Conservation (phyloP, 1,140 invertebrate species). For the Hestina assimilis region DNA sequence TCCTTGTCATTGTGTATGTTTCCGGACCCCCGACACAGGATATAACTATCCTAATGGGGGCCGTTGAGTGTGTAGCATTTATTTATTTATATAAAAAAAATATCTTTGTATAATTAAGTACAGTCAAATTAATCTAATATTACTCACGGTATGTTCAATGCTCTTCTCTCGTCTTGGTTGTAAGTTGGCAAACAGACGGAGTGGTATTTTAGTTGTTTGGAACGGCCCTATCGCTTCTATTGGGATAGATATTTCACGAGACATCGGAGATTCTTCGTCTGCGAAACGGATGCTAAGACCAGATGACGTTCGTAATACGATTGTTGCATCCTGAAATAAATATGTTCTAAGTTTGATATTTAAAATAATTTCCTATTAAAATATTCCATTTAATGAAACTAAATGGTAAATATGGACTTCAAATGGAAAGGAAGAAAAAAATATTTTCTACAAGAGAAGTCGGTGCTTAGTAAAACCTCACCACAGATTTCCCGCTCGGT, state of each 20-base stretch:
- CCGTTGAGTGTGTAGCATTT: too few species aligned
- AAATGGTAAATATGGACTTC: too few species aligned
- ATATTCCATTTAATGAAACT: too few species aligned
- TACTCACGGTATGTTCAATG: slow-evolving; percentile 85
- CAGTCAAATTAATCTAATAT: background rate
- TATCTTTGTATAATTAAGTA: too few species aligned
- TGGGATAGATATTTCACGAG: slow-evolving; percentile 80
- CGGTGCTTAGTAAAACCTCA: too few species aligned
- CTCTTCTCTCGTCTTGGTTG: slow-evolving; percentile 82
- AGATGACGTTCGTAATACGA: slow-evolving; percentile 74
- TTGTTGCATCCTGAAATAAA: slow-evolving; percentile 64
- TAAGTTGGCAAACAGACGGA: slow-evolving; percentile 85
- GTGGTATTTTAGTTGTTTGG: slow-evolving; percentile 79
- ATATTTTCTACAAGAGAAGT: too few species aligned
- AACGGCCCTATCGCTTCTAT: slow-evolving; percentile 85
- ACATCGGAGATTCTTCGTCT: slow-evolving; percentile 61
- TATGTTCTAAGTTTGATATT: background rate
- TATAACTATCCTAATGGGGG: too few species aligned
- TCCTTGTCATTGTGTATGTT: too few species aligned
- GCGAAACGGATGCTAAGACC: slow-evolving; percentile 68
- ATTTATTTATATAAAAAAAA: too few species aligned
- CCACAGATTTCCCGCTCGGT: too few species aligned
- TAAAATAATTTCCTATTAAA: background rate
- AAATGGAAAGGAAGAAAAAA: too few species aligned
- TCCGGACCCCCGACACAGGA: too few species aligned